Base-by-base conservation (phyloP, 2,113 vertebrate genomes). In the Oophaga pumilio region DNA sequence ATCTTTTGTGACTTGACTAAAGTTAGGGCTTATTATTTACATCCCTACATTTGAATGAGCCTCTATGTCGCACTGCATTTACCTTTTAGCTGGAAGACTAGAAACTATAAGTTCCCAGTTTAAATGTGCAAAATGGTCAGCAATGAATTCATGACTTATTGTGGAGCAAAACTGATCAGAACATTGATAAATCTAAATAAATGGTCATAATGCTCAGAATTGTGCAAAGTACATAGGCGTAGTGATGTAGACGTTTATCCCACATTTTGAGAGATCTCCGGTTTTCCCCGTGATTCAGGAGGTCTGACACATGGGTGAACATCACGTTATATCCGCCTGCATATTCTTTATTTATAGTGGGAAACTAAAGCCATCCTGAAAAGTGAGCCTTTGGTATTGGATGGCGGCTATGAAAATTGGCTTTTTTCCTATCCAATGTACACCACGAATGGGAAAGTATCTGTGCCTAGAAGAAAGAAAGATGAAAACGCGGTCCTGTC, bases 361-460 rank as follows among this genome's bases (percentile, higher is more conserved):
- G 98, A 99, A 95, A 98, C 95, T 90, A 94, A 97, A 90, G 96
- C 96, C 52, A 92, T 98, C 88, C 93, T 99, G 86, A 94, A 92
- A 82, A 97, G 94, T 86, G 97, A 98, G 90, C 98, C 98, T 26
- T 92, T 99, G 90, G 93, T 99, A 86, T 92, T 99, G 90, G 98
- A 99, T 85, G 98, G 98, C 73, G 98, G 98, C 82, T 99, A 99
- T 87, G 98, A 99, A 88, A 99, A 96, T 92, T 99, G 98, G 98
- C 96, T 99, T 69, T 94, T 99, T 86, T 99, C 95, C 93, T 99
- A 98, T 90, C 98, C 98, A 1, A 99, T 99, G 91, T 99, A 95
- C 89, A 97, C 97, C 78, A 97, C 97, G 90, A 98, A 99, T 82
- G 95, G 97, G 88, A 98, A 96, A 94, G 96, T 99, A 87, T 95